Conservation (phyloP, 2,888 invertebrate species). For the Cataglyphis rosenhaueri region DNA sequence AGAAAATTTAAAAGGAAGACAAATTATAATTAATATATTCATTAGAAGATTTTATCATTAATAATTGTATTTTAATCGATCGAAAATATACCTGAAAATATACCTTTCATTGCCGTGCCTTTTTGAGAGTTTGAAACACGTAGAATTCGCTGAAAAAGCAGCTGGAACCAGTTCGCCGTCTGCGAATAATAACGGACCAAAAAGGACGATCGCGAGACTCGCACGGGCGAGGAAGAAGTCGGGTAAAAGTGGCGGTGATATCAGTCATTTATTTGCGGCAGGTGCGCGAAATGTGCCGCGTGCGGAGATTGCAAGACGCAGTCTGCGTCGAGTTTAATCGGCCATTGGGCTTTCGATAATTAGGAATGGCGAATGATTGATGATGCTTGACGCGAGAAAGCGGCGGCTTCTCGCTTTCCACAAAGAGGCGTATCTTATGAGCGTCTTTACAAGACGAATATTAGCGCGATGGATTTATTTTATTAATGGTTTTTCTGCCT, state of each 20-base stretch:
- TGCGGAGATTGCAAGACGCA: not conserved
- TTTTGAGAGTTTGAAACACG: not conserved
- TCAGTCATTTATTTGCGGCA: slow-evolving; percentile 43
- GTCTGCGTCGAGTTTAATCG: slow-evolving; percentile 18
- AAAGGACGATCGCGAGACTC: not conserved
- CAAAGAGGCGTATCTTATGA: not conserved
- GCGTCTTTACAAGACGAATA: not conserved
- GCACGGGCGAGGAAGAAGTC: slow-evolving; percentile 28
- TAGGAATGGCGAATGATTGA: slow-evolving; percentile 12
- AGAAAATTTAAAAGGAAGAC: not conserved
- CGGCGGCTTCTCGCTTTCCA: not conserved
- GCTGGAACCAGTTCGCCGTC: slow-evolving; percentile 42
- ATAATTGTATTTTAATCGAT: not conserved
- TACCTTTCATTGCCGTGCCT: not conserved
- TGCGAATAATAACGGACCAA: slow-evolving; percentile 10
- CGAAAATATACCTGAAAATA: not conserved
- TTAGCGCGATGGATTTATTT: not conserved
- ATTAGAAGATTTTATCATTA: not conserved
- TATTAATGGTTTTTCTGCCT: not conserved
- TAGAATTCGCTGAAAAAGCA: not conserved
- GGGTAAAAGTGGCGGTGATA: slow-evolving; percentile 40
- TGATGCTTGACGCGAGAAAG: slow-evolving; percentile 9
- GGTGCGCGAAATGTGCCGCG: slow-evolving; percentile 25
- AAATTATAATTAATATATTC: not conserved
- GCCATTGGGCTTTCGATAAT: slow-evolving; percentile 7